Base-by-base conservation (phyloP, 2,113 vertebrate species). In the Eurystomus gularis region DNA sequence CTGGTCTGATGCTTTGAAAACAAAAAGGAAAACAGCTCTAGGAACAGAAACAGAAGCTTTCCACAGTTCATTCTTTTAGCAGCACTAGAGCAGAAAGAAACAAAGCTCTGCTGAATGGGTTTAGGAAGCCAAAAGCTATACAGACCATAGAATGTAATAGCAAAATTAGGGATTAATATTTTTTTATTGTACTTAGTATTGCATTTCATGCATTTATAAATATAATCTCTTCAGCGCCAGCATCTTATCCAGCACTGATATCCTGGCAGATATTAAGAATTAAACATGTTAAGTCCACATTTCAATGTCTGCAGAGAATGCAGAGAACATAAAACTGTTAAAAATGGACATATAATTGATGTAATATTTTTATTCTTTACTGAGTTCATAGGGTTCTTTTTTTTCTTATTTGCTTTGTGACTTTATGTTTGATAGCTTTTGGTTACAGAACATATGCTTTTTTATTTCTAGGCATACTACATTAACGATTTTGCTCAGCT, bases 171-270 rank as follows among this genome's bases (percentile, higher is more conserved):
- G 70, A 88, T 86, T 88, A 92, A 79, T 85, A 0, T n/a, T 40
- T 91, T 91, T 55, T 71, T 84, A 13, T n/a, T n/a, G n/a, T 52
- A 82, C 93, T 89, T 69, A 60, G 13, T 60, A 76, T 11, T 82
- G 31, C 72, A 80, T 83, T 90, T 90, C n/a, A 62, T 84, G 62
- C 64, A 83, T 77, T 86, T 92, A 70, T 90, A 80, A 82, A 92
- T 11, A 85, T 79, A 13, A 18, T 52, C 24, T 77, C 24, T 88
- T 87, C 70, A 88, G 25, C 39, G 76, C 4, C 49, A 93, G 7
- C 35, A 20, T 61, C 40, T 61, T 71, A 40, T 4, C 24, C 25
- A 35, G 20, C 61, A 60, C 28, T 77, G 82, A 69, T 90, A 88
- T 40, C 17, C 18, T 82, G 39, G 61, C 26, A 92, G 31, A 52